Evolutionary conservation across 2,113 vertebrate species (phyloP).

Genomic region (Limanda limanda): DNA sequence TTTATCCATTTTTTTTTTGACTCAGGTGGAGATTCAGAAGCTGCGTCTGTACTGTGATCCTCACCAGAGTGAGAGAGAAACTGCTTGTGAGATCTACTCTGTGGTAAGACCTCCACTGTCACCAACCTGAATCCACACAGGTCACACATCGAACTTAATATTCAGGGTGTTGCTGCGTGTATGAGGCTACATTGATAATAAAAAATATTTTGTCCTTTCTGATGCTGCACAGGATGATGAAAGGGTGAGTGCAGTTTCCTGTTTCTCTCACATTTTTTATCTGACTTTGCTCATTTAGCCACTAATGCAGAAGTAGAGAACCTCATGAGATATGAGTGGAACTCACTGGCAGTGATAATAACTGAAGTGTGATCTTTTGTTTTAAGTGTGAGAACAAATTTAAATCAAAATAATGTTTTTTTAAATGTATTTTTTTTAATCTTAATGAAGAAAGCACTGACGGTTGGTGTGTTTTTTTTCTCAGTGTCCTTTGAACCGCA

Average conservation of each 20-base stretch:
- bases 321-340: neutral
- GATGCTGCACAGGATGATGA: slow-evolving; percentile 79
- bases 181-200: neutral
- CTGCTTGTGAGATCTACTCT: slow-evolving; percentile 86
- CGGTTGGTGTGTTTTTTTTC: slow-evolving; percentile 14
- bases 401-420: neutral
- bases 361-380: neutral
- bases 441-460: neutral
- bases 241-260: slow-evolving; percentile 77
- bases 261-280: neutral
- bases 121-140: neutral
- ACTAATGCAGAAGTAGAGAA: neutral
- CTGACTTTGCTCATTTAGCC: neutral
- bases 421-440: neutral
- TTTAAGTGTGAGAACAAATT: neutral
- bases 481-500: slow-evolving; percentile 82
- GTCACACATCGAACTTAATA: neutral
- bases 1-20: neutral
- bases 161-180: neutral
- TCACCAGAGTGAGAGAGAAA: slow-evolving; percentile 85
- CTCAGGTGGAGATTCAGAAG: slow-evolving; percentile 84
- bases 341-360: neutral
- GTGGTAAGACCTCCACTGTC: slow-evolving; percentile 73
- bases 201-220: slow-evolving; percentile 11
- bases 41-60: slow-evolving; percentile 87